Evolutionary conservation across 2,113 vertebrate genomes (phyloP).

Genomic region (cattle (Bos taurus)): ARS-UCD2.0 NC_037356.1:11071001-11071500

Average conservation of each 20-base stretch:
- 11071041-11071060: neutral
- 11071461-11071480: neutral
- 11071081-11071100: neutral
- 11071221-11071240: neutral
- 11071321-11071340: neutral
- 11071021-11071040: neutral
- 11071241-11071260: neutral
- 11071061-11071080: neutral
- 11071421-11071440: neutral
- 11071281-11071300: neutral
- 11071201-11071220: neutral
- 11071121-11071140: neutral
- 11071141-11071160: neutral
- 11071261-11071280: neutral
- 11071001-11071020: neutral
- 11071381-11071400: neutral
- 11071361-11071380: neutral
- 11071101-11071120: neutral
- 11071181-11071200: neutral
- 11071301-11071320: neutral
- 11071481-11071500: neutral
- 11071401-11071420: neutral
- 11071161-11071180: neutral
- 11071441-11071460: neutral
- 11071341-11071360: neutral